These are phyloP conservation scores for Apis dorsata DNA, from an alignment of 1,140 invertebrate species.

Conservation along the genomic window DNA sequence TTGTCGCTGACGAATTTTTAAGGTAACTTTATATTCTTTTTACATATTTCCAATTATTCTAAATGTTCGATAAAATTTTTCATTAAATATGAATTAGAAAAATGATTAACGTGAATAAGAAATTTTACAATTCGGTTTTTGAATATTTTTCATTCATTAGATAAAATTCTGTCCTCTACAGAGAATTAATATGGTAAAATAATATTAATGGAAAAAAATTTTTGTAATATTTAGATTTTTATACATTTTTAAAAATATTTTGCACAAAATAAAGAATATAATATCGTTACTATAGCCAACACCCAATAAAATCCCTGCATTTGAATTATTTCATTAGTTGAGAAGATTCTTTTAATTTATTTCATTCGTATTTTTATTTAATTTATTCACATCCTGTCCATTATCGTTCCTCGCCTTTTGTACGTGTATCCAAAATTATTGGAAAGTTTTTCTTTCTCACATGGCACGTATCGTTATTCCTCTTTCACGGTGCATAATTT, in stretches of 20 bases:
- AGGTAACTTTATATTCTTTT: neutral
- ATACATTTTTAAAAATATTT: neutral
- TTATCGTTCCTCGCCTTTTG: neutral
- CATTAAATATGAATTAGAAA: too few species aligned
- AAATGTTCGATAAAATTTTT: too few species aligned
- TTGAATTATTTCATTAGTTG: neutral
- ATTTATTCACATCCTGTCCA: neutral
- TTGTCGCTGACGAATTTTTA: neutral
- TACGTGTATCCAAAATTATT: conserved; percentile 31
- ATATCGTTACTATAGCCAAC: neutral
- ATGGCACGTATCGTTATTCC: neutral
- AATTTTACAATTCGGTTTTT: too few species aligned
- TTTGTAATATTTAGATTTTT: neutral
- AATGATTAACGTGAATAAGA: too few species aligned
- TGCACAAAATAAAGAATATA: neutral
- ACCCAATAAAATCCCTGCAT: neutral
- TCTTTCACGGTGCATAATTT: conserved; percentile 36
- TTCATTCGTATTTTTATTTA: too few species aligned
- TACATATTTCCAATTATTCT: too few species aligned
- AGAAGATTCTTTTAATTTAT: neutral
- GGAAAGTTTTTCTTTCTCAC: neutral
- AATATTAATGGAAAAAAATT: too few species aligned
- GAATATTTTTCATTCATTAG: too few species aligned
- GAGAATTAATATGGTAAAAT: too few species aligned
- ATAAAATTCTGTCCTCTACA: too few species aligned